phyloP scores from a whole-genome alignment of 2,113 vertebrate genomes.

The Tragulus kanchil region DNA sequence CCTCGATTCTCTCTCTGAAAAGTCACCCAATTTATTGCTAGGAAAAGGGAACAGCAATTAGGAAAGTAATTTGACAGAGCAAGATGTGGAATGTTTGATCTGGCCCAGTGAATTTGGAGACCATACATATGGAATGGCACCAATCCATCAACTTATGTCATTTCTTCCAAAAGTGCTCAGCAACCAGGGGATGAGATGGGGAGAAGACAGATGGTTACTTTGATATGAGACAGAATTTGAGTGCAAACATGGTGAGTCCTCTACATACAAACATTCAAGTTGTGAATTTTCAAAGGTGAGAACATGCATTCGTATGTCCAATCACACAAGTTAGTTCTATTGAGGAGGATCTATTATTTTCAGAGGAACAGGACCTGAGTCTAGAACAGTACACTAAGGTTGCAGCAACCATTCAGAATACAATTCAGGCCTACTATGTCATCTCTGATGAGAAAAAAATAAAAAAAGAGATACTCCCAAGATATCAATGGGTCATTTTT shows the following conservation, averaged over 20 bases:
- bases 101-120: neutral
- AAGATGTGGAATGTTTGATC: conserved; percentile 1
- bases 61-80: neutral
- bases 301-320: neutral
- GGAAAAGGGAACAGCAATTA: neutral
- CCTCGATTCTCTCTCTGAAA: neutral
- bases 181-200: neutral
- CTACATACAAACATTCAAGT: neutral
- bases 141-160: neutral
- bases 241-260: neutral
- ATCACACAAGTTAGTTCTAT: neutral
- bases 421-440: neutral
- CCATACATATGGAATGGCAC: neutral
- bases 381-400: rapidly evolving
- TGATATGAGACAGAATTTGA: neutral
- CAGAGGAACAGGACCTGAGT: neutral
- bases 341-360: neutral
- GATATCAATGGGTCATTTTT: neutral
- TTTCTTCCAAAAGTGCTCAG: neutral
- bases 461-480: neutral
- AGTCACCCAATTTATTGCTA: neutral
- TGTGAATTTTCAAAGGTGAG: neutral
- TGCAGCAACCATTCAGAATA: neutral
- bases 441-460: neutral
- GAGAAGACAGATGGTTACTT: neutral